Conservation (phyloP, 1,140 invertebrate species). For the Parapsyche elsis region DNA sequence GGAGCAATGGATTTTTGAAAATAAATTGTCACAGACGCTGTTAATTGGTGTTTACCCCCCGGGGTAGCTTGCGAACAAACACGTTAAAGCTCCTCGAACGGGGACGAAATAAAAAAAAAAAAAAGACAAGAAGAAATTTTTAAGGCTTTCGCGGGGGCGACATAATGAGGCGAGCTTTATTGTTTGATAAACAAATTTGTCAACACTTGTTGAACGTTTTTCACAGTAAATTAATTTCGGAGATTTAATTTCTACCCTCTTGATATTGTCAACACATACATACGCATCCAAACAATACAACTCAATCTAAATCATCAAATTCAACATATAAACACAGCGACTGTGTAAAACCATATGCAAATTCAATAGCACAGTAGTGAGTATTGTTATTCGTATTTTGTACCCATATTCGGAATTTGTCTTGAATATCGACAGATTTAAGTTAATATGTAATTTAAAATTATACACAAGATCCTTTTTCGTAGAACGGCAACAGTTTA, state of each 20-base stretch:
- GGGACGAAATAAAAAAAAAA: not conserved
- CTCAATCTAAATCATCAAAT: no score
- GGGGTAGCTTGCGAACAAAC: constrained; percentile 20
- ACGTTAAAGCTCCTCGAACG: not conserved
- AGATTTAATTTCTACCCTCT: not conserved
- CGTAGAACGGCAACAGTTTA: no score
- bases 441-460: no score
- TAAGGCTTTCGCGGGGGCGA: constrained; percentile 10
- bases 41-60: constrained; percentile 25
- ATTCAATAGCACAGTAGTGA: no score
- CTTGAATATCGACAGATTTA: no score
- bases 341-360: no score
- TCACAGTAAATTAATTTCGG: constrained; percentile 32
- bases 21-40: constrained; percentile 13
- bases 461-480: no score
- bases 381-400: no score
- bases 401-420: no score
- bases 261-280: no score
- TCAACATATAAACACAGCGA: no score
- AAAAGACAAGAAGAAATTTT: constrained; percentile 10
- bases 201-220: constrained; percentile 50
- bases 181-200: constrained; percentile 52
- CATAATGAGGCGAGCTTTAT: constrained; percentile 48
- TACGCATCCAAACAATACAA: no score
- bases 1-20: not conserved